phyloP scores from a whole-genome alignment of 2,888 invertebrate species.

The Melanargia galathea region DNA sequence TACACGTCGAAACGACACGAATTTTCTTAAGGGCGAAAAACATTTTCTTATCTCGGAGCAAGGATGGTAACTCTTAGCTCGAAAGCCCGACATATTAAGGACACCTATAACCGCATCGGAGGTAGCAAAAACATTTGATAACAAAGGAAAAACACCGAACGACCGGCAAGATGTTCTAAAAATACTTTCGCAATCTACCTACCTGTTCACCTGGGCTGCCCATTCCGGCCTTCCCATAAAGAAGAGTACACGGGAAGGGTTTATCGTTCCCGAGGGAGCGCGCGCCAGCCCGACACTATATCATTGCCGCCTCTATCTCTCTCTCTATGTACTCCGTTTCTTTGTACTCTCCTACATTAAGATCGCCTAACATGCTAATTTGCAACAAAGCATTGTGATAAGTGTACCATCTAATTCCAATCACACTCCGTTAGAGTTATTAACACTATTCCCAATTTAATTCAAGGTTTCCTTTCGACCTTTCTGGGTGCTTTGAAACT shows the following conservation, averaged over 20 bases:
- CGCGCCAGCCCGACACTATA: constrained; percentile 78
- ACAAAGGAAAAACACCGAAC: constrained; percentile 79
- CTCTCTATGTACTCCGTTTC: constrained; percentile 63
- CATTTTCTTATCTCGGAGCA: constrained; percentile 42
- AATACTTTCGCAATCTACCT: constrained; percentile 80
- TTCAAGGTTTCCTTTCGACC: not conserved
- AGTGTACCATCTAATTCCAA: constrained; percentile 29
- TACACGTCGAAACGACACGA: constrained; percentile 16
- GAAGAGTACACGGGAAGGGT: constrained; percentile 81
- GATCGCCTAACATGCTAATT: constrained; percentile 66
- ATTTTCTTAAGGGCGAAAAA: constrained; percentile 34
- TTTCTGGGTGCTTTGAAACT: not conserved
- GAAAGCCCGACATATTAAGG: constrained; percentile 52
- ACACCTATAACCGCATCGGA: constrained; percentile 60
- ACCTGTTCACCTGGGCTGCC: constrained; percentile 80
- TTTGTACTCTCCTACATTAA: constrained; percentile 64
- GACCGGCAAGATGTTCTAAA: constrained; percentile 80
- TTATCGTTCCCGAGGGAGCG: constrained; percentile 79
- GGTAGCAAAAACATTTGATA: constrained; percentile 70
- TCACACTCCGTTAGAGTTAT: not conserved
- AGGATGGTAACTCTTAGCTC: constrained; percentile 37
- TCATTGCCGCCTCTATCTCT: constrained; percentile 78
- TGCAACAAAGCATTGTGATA: constrained; percentile 43
- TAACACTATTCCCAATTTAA: not conserved
- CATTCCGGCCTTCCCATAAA: constrained; percentile 81